Percentiles rank a stretch among this genome's conserved stretches.
phyloP scores from a whole-genome alignment of 2,113 vertebrate genomes.

The Aplodontia rufa region DNA sequence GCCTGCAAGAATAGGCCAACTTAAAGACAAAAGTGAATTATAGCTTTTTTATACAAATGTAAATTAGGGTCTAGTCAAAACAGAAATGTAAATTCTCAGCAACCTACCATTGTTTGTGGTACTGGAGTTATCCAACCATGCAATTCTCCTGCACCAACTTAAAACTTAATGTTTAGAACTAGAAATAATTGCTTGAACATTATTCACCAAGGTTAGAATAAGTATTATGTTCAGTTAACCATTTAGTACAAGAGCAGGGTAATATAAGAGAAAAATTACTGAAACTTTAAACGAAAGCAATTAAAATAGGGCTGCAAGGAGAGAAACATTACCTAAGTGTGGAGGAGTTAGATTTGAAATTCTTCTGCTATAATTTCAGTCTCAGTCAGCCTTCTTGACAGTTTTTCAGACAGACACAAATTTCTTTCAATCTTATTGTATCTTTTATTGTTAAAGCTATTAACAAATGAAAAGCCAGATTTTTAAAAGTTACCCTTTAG shows the following conservation, averaged over 20 bases:
- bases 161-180: slow-evolving; percentile 70
- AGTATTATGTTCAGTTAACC: slow-evolving; percentile 56
- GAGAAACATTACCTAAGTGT: neutral
- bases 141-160: slow-evolving; percentile 64
- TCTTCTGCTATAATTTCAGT: slow-evolving; percentile 27
- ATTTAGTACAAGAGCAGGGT: slow-evolving; percentile 52
- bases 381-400: slow-evolving; percentile 34
- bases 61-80: slow-evolving; percentile 56
- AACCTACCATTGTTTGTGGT: neutral
- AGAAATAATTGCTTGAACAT: slow-evolving; percentile 70
- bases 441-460: slow-evolving; percentile 19
- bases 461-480: slow-evolving; percentile 5
- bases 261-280: slow-evolving; percentile 70
- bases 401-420: slow-evolving; percentile 7
- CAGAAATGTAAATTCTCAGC: neutral
- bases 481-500: neutral
- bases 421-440: neutral
- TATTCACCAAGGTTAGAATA: slow-evolving; percentile 68
- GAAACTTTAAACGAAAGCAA: slow-evolving; percentile 58
- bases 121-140: slow-evolving; percentile 54
- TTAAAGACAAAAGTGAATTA: neutral
- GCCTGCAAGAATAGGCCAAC: neutral
- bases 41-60: neutral
- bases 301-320: neutral
- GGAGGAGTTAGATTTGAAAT: neutral